Conservation (phyloP, 2,797 vertebrate species). For the Enteromius unitaeniatus region DNA sequence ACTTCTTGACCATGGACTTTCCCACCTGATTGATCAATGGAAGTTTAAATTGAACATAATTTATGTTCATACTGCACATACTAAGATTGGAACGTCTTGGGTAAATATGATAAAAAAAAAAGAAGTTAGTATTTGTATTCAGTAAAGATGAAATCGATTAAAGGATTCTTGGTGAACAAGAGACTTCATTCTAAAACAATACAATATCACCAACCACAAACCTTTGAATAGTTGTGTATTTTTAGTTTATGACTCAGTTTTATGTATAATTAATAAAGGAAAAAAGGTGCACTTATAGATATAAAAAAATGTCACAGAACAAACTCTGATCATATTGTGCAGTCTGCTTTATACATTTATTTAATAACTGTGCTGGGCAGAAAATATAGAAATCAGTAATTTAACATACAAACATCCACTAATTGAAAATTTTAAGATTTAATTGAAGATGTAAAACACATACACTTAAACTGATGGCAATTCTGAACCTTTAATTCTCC, state of each 20-base stretch:
- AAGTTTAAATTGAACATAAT: neutral
- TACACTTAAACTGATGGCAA: neutral
- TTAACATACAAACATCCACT: neutral
- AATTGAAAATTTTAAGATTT: neutral
- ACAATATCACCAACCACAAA: neutral
- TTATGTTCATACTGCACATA: no score
- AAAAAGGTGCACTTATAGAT: neutral
- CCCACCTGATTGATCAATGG: conserved; percentile 11
- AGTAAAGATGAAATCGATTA: neutral
- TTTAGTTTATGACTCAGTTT: neutral
- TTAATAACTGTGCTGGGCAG: neutral
- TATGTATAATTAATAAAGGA: neutral
- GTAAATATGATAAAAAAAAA: neutral
- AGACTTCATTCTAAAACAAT: neutral
- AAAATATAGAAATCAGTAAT: neutral
- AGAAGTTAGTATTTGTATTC: neutral
- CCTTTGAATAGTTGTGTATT: neutral
- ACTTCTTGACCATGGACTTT: neutral
- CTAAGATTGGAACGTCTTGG: neutral
- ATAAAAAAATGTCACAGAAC: neutral
- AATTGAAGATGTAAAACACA: neutral
- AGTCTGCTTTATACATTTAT: neutral
- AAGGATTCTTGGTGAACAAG: neutral
- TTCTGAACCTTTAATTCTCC: neutral
- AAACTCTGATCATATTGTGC: neutral